phyloP scores from a whole-genome alignment of 2,888 invertebrate genomes.

The Elysia crispata region DNA sequence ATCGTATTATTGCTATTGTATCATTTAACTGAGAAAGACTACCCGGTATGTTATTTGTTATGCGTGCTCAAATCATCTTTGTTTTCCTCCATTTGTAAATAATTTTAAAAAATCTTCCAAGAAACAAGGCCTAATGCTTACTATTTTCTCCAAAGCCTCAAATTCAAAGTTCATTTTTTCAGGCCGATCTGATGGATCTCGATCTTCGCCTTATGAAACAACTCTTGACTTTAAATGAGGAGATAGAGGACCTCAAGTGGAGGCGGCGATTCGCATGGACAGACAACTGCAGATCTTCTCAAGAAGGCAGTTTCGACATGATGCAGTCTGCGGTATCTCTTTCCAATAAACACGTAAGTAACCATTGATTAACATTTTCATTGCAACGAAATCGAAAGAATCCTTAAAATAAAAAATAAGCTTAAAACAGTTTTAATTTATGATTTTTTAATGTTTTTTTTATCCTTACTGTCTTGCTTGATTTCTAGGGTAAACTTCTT shows the following conservation, averaged over 20 bases:
- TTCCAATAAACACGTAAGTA: constrained; percentile 39
- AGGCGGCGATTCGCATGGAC: constrained; percentile 61
- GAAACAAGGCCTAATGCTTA: too few species aligned
- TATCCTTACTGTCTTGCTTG: too few species aligned
- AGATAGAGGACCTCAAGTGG: constrained; percentile 73
- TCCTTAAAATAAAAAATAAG: too few species aligned
- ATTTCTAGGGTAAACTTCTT: too few species aligned
- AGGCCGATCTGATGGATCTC: constrained; percentile 73
- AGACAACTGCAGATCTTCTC: constrained; percentile 53
- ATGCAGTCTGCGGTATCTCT: constrained; percentile 66
- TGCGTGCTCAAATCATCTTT: too few species aligned
- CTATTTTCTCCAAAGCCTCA: not conserved
- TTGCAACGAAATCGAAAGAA: too few species aligned
- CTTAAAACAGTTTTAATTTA: too few species aligned
- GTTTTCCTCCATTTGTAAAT: not conserved
- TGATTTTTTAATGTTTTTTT: too few species aligned
- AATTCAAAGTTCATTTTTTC: constrained; percentile 42
- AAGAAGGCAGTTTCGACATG: constrained; percentile 61
- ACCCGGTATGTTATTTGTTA: too few species aligned
- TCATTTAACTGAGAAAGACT: too few species aligned
- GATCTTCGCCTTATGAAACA: constrained; percentile 73
- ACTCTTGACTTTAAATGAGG: constrained; percentile 72
- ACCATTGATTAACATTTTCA: too few species aligned
- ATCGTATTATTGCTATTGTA: too few species aligned
- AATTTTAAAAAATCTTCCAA: not conserved